Evolutionary conservation across 2,797 vertebrate species (phyloP).

Genomic region (Poliocrania exsul): DNA sequence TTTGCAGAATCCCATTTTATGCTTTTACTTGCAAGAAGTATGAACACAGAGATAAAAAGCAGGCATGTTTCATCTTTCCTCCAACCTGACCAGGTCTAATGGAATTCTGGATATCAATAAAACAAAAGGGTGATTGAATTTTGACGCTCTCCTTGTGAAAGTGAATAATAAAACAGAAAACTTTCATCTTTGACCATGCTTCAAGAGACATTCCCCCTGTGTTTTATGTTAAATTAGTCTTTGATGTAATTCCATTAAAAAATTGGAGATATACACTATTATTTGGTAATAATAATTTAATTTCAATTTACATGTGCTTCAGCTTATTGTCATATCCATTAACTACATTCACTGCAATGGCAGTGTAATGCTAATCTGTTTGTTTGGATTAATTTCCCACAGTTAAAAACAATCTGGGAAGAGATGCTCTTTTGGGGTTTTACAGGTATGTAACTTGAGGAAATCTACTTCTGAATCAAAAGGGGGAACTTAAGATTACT

Average conservation of each 20-base stretch:
- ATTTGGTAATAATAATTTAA: slow-evolving; percentile 1
- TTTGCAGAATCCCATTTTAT: slow-evolving; percentile 44
- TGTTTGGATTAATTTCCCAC: slow-evolving; percentile 1
- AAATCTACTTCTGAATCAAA: slow-evolving; percentile 44
- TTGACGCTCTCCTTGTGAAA: background rate
- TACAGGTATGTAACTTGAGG: background rate
- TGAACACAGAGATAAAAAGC: slow-evolving; percentile 41
- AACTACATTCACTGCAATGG: background rate
- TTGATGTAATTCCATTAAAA: background rate
- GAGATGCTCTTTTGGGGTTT: background rate
- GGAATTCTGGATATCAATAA: slow-evolving; percentile 26
- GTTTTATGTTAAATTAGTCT: slow-evolving; percentile 29
- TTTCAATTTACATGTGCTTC: slow-evolving; percentile 2
- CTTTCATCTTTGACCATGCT: background rate
- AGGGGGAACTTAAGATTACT: slow-evolving; percentile 3
- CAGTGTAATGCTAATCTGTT: background rate
- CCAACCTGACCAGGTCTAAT: slow-evolving; percentile 2
- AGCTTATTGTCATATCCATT: slow-evolving; percentile 10
- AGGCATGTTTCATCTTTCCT: slow-evolving; percentile 31
- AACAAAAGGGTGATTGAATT: background rate
- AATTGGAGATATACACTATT: background rate
- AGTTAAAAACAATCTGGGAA: background rate
- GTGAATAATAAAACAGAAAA: slow-evolving; percentile 47
- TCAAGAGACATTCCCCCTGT: background rate
- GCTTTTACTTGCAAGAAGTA: background rate